A percentile compares a stretch with the other conserved stretches of the same genome.
Conservation (phyloP, 2,113 vertebrate genomes). For the Eurystomus gularis region DNA sequence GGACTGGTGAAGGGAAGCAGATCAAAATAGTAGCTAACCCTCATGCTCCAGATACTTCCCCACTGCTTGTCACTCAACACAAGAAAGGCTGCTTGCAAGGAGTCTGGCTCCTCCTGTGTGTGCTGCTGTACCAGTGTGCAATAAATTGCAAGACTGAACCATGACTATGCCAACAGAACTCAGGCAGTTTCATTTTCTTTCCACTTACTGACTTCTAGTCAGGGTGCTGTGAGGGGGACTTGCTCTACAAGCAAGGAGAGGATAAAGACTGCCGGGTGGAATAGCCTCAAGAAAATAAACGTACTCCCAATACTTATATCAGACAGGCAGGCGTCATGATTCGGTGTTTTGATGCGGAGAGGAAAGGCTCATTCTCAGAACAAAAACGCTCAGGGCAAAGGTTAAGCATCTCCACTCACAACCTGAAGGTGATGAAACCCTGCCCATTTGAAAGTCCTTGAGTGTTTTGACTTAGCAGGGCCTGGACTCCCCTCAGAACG, state of each 20-base stretch:
- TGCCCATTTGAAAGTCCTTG: neutral
- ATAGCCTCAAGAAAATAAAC: neutral
- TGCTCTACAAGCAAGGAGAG: neutral
- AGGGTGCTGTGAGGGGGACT: neutral
- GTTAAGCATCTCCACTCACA: neutral
- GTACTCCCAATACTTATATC: neutral
- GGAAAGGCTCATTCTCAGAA: neutral
- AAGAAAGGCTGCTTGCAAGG: neutral
- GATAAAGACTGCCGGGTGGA: rapidly evolving
- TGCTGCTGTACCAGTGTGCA: neutral
- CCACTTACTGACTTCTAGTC: neutral
- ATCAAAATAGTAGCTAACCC: neutral
- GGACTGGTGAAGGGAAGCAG: neutral
- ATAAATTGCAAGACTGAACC: neutral
- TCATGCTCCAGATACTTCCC: neutral
- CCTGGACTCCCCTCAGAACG: neutral
- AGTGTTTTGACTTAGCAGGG: neutral
- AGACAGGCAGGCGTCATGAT: neutral
- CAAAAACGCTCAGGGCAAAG: neutral
- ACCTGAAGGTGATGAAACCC: neutral
- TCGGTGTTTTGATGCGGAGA: neutral
- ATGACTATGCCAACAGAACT: neutral
- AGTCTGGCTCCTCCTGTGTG: neutral
- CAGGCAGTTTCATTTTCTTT: neutral
- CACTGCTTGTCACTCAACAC: neutral